phyloP scores from a whole-genome alignment of 2,113 vertebrate genomes.

The Upupa epops region DNA sequence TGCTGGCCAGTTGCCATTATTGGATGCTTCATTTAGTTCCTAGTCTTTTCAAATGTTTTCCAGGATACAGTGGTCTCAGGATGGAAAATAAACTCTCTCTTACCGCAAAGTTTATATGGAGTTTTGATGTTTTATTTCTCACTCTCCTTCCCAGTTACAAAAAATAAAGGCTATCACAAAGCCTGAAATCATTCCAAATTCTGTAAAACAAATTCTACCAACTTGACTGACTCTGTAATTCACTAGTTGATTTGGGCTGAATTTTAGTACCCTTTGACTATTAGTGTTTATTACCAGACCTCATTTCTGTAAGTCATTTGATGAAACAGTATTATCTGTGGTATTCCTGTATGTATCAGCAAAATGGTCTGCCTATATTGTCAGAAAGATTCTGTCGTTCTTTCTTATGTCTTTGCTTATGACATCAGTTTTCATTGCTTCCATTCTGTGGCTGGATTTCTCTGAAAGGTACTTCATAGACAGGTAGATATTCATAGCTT shows the following conservation, averaged over 20 bases:
- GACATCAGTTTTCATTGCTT: slow-evolving; percentile 9
- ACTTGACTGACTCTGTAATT: background rate
- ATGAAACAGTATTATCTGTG: background rate
- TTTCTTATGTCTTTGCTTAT: slow-evolving; percentile 22
- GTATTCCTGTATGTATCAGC: background rate
- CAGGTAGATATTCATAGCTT: slow-evolving; percentile 35
- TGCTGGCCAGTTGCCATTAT: background rate
- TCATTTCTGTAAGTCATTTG: background rate
- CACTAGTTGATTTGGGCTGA: background rate
- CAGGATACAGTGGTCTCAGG: background rate
- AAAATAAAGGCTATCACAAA: background rate
- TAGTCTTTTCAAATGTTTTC: background rate
- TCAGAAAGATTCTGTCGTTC: background rate
- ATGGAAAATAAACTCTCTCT: background rate
- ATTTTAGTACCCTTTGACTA: background rate
- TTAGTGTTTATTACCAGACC: background rate
- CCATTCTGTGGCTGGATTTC: slow-evolving; percentile 40
- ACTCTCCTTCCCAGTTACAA: background rate
- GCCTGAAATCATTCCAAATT: background rate
- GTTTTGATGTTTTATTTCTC: background rate
- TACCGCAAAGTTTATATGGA: background rate
- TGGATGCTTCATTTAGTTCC: background rate
- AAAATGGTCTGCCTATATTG: background rate
- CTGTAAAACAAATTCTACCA: background rate
- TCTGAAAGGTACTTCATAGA: slow-evolving; percentile 35